Conservation (phyloP, 23 tunicate genomes). For the Oikopleura dioica region DNA sequence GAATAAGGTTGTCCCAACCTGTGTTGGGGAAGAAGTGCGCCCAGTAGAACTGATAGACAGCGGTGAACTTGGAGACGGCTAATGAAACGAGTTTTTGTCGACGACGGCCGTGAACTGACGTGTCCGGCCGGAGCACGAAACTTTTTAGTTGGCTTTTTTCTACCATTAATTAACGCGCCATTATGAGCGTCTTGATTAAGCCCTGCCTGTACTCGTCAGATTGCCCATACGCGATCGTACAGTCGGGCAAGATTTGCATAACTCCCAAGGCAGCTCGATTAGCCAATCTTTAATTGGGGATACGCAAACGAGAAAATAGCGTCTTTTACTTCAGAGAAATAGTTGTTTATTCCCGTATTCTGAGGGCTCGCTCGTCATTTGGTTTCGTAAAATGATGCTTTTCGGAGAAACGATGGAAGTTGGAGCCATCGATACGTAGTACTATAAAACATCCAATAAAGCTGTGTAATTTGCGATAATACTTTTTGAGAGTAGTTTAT, state of each 20-base stretch:
- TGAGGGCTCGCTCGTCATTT: constrained; percentile 30
- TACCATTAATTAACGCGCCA: no score
- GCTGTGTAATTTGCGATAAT: no score
- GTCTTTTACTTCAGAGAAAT: no score
- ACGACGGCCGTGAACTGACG: background rate
- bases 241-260: constrained; percentile 10
- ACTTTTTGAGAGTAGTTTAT: no score
- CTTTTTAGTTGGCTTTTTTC: no score
- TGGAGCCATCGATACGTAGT: constrained; percentile 75
- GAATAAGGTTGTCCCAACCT: no score
- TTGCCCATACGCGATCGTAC: background rate
- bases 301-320: no score
- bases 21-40: background rate
- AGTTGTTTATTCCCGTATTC: no score
- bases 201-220: background rate
- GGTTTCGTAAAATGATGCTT: constrained; percentile 52
- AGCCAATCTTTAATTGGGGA: no score
- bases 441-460: constrained; percentile 17
- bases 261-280: constrained; percentile 10
- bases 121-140: constrained; percentile 3
- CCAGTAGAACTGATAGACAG: constrained; percentile 10
- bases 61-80: background rate
- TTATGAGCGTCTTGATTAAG: background rate
- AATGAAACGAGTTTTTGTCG: background rate
- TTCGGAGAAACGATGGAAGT: constrained; percentile 66